Percentiles rank a stretch among this genome's conserved stretches.
Conservation (phyloP, 2,113 vertebrate genomes). For the Gallinago jamesoni region DNA sequence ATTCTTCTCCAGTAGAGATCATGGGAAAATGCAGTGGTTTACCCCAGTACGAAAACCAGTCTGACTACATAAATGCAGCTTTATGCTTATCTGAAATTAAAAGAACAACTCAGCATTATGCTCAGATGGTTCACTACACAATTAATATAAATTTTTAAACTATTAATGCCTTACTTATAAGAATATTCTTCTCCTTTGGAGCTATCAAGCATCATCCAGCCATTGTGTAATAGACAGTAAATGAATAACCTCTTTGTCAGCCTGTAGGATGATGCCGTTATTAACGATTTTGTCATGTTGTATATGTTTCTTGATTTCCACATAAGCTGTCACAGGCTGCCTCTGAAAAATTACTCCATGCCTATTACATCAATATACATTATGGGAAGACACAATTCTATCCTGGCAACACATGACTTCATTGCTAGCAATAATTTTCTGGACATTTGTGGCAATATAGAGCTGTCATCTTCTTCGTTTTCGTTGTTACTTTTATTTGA, state of each 20-base stretch:
- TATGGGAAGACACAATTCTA: neutral
- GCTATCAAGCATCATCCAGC: neutral
- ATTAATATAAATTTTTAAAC: neutral
- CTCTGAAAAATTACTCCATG: constrained; percentile 2
- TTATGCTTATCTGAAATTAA: neutral
- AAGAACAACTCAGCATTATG: neutral
- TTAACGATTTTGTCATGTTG: neutral
- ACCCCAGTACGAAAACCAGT: neutral
- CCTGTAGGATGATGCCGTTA: neutral
- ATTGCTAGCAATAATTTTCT: neutral
- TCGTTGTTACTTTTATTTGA: neutral
- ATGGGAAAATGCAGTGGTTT: neutral
- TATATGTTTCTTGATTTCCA: neutral
- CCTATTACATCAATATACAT: neutral
- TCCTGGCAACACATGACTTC: neutral
- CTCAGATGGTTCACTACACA: neutral
- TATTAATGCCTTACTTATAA: neutral
- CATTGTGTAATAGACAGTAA: neutral
- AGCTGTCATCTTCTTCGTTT: neutral
- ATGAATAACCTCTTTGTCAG: constrained; percentile 8
- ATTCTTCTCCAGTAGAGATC: neutral
- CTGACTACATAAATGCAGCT: neutral
- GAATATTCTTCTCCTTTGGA: neutral
- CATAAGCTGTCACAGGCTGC: neutral
- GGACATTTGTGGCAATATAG: neutral